A percentile compares a stretch with the other conserved stretches of the same genome.
Conservation (phyloP, 2,797 vertebrate species). For the Aplochiton taeniatus region DNA sequence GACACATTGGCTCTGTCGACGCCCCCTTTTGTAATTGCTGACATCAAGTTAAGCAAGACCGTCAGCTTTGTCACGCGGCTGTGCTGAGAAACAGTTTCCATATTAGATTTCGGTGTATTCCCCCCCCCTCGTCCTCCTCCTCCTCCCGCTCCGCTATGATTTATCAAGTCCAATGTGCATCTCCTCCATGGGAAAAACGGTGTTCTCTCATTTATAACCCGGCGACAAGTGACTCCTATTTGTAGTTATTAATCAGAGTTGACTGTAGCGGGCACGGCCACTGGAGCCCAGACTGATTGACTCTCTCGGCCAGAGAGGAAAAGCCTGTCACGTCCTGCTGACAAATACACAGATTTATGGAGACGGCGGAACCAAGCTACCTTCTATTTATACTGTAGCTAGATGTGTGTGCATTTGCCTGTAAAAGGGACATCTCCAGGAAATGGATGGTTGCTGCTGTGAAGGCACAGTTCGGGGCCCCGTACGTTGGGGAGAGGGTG, state of each 20-base stretch:
- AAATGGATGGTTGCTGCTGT: no score
- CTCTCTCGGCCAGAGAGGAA: conserved; percentile 74
- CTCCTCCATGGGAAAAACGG: conserved; percentile 60
- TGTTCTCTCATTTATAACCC: conserved; percentile 69
- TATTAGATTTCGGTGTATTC: conserved; percentile 61
- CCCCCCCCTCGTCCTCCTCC: neutral
- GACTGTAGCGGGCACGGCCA: conserved; percentile 73
- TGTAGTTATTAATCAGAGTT: conserved; percentile 81
- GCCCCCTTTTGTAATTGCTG: conserved; percentile 57
- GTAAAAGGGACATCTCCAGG: no score
- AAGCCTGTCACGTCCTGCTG: conserved; percentile 73
- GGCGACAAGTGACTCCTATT: conserved; percentile 71
- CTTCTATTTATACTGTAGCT: conserved; percentile 37
- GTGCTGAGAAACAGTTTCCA: conserved; percentile 68
- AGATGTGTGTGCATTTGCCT: no score
- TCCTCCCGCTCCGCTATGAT: conserved; percentile 44
- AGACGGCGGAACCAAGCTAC: conserved; percentile 65
- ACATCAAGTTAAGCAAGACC: conserved; percentile 72
- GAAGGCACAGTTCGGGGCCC: no score
- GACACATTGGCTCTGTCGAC: no score
- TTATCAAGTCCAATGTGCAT: conserved; percentile 72
- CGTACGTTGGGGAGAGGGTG: no score
- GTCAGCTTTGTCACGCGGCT: conserved; percentile 62
- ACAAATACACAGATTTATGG: conserved; percentile 77
- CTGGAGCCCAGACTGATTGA: conserved; percentile 78